Evolutionary conservation across 2,888 invertebrate genomes (phyloP).

Genomic region (Drosophila pseudotakahashii): DNA sequence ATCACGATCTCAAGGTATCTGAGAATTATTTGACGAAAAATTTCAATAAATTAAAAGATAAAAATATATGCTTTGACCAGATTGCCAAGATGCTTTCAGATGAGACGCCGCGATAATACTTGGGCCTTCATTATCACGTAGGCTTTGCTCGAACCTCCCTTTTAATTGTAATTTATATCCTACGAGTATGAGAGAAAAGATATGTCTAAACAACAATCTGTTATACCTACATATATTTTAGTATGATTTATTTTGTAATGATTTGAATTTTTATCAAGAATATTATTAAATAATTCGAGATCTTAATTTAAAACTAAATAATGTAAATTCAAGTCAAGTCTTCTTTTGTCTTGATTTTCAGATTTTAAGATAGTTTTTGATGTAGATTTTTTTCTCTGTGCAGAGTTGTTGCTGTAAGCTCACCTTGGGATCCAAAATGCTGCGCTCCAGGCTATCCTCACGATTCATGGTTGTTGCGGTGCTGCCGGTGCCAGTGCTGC

Average conservation of each 20-base stretch:
- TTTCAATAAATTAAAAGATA: conserved; percentile 34
- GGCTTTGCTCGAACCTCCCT: conserved; percentile 6
- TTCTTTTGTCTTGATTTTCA: no score
- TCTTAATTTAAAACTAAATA: no score
- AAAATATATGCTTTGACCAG: conserved; percentile 12
- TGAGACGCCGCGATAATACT: conserved; percentile 20
- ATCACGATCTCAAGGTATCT: conserved; percentile 27
- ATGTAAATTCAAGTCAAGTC: no score
- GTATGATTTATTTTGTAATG: no score
- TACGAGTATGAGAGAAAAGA: no score
- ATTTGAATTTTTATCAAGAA: no score
- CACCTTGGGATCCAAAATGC: conserved; percentile 83
- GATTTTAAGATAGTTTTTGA: neutral
- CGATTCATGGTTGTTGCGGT: conserved; percentile 80
- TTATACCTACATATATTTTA: no score
- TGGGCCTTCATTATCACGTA: conserved; percentile 19
- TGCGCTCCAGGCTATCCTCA: conserved; percentile 83
- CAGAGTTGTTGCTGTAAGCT: conserved; percentile 27
- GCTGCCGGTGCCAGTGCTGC: conserved; percentile 73
- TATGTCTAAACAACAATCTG: no score
- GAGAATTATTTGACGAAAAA: conserved; percentile 25
- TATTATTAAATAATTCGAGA: no score
- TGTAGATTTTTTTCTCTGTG: neutral
- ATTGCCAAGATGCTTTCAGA: conserved; percentile 6
- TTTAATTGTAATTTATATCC: conserved; percentile 68